Evolutionary conservation across 1,140 invertebrate species (phyloP).

Genomic region (Trypoxylus dichotomus): DNA sequence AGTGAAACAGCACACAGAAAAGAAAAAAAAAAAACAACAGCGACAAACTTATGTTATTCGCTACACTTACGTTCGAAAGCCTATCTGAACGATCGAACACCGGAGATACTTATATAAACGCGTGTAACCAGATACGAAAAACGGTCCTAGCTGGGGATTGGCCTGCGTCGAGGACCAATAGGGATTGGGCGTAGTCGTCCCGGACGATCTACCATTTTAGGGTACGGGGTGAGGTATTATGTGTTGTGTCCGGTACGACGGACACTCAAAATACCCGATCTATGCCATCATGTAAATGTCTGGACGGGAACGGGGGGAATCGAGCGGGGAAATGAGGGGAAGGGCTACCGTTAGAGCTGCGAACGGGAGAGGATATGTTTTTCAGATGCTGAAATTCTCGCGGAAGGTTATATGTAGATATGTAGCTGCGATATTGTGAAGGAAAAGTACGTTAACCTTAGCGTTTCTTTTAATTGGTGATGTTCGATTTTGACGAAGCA

Average conservation of each 20-base stretch:
- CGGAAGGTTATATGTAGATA: too few relatives aligned
- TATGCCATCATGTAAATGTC: conserved; percentile 3
- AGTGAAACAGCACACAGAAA: not conserved
- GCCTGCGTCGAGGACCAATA: not conserved
- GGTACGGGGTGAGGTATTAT: conserved; percentile 47
- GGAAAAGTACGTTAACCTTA: too few relatives aligned
- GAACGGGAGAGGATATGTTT: not conserved
- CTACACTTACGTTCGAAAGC: conserved; percentile 86
- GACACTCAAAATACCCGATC: conserved; percentile 42
- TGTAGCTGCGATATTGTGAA: too few relatives aligned
- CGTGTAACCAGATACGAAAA: conserved; percentile 78
- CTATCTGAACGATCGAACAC: conserved; percentile 79
- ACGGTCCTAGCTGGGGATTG: conserved; percentile 58
- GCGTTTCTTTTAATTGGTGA: too few relatives aligned
- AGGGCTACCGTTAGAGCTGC: not conserved
- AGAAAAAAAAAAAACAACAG: not conserved
- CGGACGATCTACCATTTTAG: conserved; percentile 67
- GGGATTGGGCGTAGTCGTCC: conserved; percentile 54
- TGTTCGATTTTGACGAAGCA: too few relatives aligned
- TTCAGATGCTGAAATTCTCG: not conserved
- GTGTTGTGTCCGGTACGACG: conserved; percentile 37
- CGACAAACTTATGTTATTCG: not conserved
- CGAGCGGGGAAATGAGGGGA: not conserved
- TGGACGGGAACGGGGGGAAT: not conserved
- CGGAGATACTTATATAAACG: conserved; percentile 76